These are phyloP conservation scores for Brachyptera risi DNA, from an alignment of 2,888 invertebrate species.

Conservation along the genomic window DNA sequence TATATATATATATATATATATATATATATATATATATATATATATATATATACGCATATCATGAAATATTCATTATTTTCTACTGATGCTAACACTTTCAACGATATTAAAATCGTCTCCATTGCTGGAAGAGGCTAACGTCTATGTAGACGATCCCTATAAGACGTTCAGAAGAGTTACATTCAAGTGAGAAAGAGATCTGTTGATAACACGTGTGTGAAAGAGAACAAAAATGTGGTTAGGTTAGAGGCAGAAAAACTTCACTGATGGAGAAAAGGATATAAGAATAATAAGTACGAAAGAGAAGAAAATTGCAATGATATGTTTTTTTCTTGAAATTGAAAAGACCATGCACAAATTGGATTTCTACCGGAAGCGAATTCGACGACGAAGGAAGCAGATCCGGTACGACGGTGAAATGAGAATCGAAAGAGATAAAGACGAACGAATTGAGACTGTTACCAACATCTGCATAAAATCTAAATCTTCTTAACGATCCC, in stretches of 20 bases:
- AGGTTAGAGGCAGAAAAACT: conserved; percentile 4
- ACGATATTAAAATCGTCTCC: conserved; percentile 45
- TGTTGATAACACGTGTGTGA: neutral
- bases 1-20: conserved; percentile 40
- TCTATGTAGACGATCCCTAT: conserved; percentile 7
- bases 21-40: conserved; percentile 30
- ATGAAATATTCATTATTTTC: conserved; percentile 48
- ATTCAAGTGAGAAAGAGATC: conserved; percentile 5
- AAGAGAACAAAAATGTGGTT: conserved; percentile 1
- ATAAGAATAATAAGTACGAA: conserved; percentile 15
- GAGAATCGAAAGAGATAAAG: neutral
- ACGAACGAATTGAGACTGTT: neutral
- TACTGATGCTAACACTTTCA: conserved; percentile 42
- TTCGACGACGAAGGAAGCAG: neutral
- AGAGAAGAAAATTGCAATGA: conserved; percentile 18
- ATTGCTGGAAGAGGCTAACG: conserved; percentile 11
- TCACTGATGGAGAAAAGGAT: conserved; percentile 7
- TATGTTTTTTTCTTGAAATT: conserved; percentile 16
- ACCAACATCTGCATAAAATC: neutral
- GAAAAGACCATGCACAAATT: conserved; percentile 27
- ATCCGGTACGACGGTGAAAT: neutral
- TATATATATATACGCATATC: conserved; percentile 41
- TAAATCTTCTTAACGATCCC: neutral
- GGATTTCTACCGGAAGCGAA: conserved; percentile 29
- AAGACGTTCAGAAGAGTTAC: conserved; percentile 23